Evolutionary conservation across 2,113 vertebrate genomes (phyloP).

Genomic region (Columba janthina): DNA sequence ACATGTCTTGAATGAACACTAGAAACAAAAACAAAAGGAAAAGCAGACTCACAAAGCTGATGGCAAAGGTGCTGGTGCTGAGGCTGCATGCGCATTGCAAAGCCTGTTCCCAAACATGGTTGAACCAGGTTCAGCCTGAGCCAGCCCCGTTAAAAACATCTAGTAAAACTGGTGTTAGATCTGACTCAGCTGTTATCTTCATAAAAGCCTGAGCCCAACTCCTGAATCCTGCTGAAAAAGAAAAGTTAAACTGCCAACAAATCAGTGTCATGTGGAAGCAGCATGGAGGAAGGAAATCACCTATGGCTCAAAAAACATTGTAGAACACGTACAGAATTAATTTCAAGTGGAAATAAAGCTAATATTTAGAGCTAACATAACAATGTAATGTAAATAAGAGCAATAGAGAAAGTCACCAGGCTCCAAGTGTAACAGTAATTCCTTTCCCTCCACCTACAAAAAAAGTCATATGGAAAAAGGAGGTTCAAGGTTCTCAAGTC

Average conservation of each 20-base stretch:
- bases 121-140: not conserved
- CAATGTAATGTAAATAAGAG: not conserved
- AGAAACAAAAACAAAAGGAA: not conserved
- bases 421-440: not conserved
- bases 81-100: not conserved
- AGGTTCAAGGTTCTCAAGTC: not conserved
- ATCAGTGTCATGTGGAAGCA: not conserved
- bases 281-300: not conserved
- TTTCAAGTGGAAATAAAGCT: not conserved
- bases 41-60: not conserved
- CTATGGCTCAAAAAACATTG: not conserved
- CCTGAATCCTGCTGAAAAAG: not conserved
- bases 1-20: not conserved
- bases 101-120: not conserved
- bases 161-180: not conserved
- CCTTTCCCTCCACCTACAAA: not conserved
- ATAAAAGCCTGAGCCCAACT: not conserved
- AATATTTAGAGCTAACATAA: not conserved
- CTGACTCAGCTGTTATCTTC: not conserved
- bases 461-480: rapidly evolving
- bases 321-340: not conserved
- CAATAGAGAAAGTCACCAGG: not conserved
- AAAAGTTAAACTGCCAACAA: not conserved
- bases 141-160: not conserved
- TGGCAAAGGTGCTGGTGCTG: not conserved